A percentile compares a stretch with the other conserved stretches of the same genome.
Conservation (phyloP, 2,113 vertebrate species). For the Pluvialis apricaria region DNA sequence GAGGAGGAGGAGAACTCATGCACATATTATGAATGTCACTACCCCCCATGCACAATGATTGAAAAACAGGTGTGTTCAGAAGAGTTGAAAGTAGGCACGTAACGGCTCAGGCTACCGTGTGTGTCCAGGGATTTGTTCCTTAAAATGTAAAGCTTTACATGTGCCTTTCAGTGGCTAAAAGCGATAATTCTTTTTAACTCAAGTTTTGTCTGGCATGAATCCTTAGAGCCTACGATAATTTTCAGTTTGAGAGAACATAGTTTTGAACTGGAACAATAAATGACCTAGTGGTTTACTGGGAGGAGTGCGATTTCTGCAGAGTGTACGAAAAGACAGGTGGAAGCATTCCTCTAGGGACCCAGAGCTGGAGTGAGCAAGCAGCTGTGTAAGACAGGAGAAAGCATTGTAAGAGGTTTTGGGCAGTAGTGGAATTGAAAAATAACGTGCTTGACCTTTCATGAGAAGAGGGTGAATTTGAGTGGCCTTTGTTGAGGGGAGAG, state of each 20-base stretch:
- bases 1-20: slow-evolving; percentile 97
- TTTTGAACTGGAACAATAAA: background rate
- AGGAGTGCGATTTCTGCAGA: background rate
- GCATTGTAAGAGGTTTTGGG: background rate
- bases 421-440: background rate
- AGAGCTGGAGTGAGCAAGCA: background rate
- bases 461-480: background rate
- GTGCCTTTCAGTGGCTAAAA: background rate
- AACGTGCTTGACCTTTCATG: background rate
- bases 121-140: background rate
- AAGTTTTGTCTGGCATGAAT: background rate
- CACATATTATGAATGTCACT: slow-evolving; percentile 98
- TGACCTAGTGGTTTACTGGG: background rate
- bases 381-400: background rate
- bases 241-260: background rate
- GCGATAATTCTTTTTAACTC: background rate
- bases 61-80: slow-evolving; percentile 88
- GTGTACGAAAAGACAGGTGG: background rate
- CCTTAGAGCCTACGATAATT: background rate
- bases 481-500: background rate
- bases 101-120: accelerated
- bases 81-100: background rate
- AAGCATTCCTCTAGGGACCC: background rate
- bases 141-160: accelerated
- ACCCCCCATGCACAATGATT: slow-evolving; percentile 96